These are phyloP conservation scores for Salarias fasciatus DNA, from an alignment of 2,797 vertebrate species.

Conservation along the genomic window DNA sequence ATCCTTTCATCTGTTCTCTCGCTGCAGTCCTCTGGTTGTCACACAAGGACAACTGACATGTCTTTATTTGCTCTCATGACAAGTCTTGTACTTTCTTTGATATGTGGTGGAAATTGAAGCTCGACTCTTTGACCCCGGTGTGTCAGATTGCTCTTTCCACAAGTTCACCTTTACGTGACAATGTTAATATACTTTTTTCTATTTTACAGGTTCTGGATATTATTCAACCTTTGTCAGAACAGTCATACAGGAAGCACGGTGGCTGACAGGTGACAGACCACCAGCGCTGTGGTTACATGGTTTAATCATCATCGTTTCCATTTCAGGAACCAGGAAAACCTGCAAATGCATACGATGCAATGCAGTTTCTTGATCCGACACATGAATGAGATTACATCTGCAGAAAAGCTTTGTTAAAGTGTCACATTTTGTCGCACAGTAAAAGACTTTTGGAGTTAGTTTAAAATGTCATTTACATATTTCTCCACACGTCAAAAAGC, in stretches of 20 bases:
- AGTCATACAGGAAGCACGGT: slow-evolving; percentile 32
- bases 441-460: not conserved
- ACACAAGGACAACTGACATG: not conserved
- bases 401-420: too few species aligned
- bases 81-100: not conserved
- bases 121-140: not conserved
- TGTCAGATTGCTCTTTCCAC: too few species aligned
- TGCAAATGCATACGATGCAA: too few species aligned
- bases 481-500: not conserved
- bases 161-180: too few species aligned
- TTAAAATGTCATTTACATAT: slow-evolving; percentile 1
- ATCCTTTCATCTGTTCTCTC: not conserved
- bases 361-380: too few species aligned
- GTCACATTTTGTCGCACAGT: not conserved
- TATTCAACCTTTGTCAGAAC: slow-evolving; percentile 11
- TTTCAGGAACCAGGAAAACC: not conserved
- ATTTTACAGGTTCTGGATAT: too few species aligned
- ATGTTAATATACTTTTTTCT: too few species aligned
- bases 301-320: slow-evolving; percentile 27
- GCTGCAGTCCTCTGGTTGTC: not conserved
- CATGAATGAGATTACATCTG: too few species aligned
- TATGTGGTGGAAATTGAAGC: not conserved
- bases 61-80: not conserved
- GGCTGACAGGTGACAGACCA: slow-evolving; percentile 9
- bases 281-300: slow-evolving; percentile 14